Evolutionary conservation across 2,888 invertebrate genomes (phyloP), one percentile per base, ranked within the genome.

Genomic region (Cacoxenus indagator): DNA sequence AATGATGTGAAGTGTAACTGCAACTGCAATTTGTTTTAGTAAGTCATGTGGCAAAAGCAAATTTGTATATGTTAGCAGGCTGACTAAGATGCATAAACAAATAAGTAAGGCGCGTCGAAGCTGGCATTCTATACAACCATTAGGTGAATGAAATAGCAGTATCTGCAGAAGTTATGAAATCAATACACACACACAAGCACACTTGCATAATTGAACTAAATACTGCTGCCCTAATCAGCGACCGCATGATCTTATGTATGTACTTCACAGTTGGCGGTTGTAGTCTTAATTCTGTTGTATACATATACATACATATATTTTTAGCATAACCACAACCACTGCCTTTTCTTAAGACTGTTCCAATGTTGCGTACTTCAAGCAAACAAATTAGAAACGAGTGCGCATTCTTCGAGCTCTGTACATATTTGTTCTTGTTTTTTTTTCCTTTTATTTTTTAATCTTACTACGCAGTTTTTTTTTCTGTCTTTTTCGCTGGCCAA

Each of bases 11-110:
- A n/a, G n/a, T n/a, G n/a, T n/a, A n/a, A n/a, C n/a, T n/a, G n/a
- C n/a, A n/a, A n/a, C n/a, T n/a, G n/a, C n/a, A n/a, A n/a, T 48
- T 68, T 72, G 72, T 80, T 77, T 70, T 55, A 55, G 43, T 57
- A 17, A 31, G 29, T 65, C 27, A 19, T 17, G 17, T 46, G 26
- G 64, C 71, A 69, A 69, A 64, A 62, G 48, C 26, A 57, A 45
- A 26, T 65, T 43, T 43, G n/a, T 43, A 43, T n/a, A n/a, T n/a
- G n/a, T 72, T 73, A 64, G 27, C 46, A 29, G 17, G 24, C 17
- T 29, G 57, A 29, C 57, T 57, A 57, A 57, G n/a, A n/a, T n/a
- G n/a, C n/a, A n/a, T n/a, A n/a, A n/a, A n/a, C n/a, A n/a, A n/a
- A n/a, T n/a, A n/a, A n/a, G n/a, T n/a, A n/a, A n/a, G n/a, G n/a